Conservation (phyloP, 2,113 vertebrate species). For the Corydoras sp. region DNA sequence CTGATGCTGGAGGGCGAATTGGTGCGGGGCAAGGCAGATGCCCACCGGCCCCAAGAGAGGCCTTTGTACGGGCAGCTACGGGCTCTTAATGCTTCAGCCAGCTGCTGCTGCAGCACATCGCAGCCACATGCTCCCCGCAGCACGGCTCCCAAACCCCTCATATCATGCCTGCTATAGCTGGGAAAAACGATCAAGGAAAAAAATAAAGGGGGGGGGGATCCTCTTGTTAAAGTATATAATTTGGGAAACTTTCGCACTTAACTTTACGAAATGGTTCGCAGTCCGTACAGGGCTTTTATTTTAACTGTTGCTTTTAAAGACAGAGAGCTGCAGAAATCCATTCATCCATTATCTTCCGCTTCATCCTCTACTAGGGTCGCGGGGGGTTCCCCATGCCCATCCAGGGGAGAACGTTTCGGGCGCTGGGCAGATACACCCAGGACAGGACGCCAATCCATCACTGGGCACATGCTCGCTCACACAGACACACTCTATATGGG, state of each 20-base stretch:
- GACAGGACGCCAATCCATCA: too few species aligned
- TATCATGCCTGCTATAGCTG: neutral
- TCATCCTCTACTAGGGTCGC: too few species aligned
- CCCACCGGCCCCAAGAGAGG: slow-evolving; percentile 80
- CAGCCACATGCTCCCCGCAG: slow-evolving; percentile 23
- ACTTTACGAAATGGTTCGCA: neutral
- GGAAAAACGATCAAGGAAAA: neutral
- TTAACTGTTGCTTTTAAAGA: too few species aligned
- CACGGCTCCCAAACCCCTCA: slow-evolving; percentile 13
- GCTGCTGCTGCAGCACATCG: slow-evolving; percentile 70
- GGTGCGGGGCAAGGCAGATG: slow-evolving; percentile 83
- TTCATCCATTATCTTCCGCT: too few species aligned
- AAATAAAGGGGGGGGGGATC: too few species aligned
- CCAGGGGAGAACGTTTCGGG: too few species aligned
- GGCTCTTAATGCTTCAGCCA: slow-evolving; percentile 78
- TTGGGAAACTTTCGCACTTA: neutral
- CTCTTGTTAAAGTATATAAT: slow-evolving; percentile 1
- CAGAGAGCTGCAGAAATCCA: too few species aligned
- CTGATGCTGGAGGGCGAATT: slow-evolving; percentile 86
- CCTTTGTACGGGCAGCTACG: slow-evolving; percentile 78
- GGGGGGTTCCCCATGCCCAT: too few species aligned
- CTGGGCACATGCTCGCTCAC: too few species aligned
- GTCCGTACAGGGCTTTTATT: too few species aligned
- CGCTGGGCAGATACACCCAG: too few species aligned
- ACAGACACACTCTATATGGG: too few species aligned